These are phyloP conservation scores for Lamprotornis superbus DNA, from an alignment of 2,113 vertebrate species.

Conservation along the genomic window DNA sequence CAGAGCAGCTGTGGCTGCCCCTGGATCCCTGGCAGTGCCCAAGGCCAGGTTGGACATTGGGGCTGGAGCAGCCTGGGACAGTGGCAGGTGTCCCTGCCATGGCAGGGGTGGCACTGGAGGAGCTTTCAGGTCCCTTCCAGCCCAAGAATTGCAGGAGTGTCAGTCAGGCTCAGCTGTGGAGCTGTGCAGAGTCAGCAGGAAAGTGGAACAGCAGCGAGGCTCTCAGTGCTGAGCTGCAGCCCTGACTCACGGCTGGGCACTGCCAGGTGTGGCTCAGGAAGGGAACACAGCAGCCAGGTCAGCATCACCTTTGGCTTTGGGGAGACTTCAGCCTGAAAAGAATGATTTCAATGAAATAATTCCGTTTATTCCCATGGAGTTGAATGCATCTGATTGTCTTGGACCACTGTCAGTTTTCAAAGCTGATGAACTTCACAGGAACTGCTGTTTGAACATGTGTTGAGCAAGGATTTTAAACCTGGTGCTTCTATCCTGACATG, in stretches of 20 bases:
- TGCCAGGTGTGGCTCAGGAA: not conserved
- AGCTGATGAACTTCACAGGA: not conserved
- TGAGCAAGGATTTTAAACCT: not conserved
- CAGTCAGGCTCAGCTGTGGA: not conserved
- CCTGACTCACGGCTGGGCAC: not conserved
- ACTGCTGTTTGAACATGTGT: not conserved
- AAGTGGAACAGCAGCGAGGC: too few species aligned
- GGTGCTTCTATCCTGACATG: not conserved
- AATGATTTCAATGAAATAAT: not conserved
- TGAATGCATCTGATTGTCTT: not conserved
- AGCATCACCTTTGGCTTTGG: not conserved
- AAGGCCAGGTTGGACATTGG: not conserved
- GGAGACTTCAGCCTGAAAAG: not conserved
- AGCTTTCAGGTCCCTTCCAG: accelerated
- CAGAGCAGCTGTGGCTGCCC: not conserved
- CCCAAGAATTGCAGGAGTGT: not conserved
- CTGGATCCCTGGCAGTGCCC: not conserved
- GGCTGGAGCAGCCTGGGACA: not conserved
- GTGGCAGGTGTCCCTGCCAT: not conserved
- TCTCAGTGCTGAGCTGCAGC: not conserved
- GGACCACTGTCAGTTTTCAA: not conserved
- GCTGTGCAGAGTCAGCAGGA: not conserved
- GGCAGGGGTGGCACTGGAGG: not conserved
- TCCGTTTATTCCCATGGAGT: not conserved
- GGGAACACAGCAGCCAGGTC: not conserved